Percentiles rank a stretch among this genome's conserved stretches.
These are phyloP conservation scores for Sminthurides aquaticus DNA, from an alignment of 2,888 invertebrate genomes.

Conservation along the genomic window DNA sequence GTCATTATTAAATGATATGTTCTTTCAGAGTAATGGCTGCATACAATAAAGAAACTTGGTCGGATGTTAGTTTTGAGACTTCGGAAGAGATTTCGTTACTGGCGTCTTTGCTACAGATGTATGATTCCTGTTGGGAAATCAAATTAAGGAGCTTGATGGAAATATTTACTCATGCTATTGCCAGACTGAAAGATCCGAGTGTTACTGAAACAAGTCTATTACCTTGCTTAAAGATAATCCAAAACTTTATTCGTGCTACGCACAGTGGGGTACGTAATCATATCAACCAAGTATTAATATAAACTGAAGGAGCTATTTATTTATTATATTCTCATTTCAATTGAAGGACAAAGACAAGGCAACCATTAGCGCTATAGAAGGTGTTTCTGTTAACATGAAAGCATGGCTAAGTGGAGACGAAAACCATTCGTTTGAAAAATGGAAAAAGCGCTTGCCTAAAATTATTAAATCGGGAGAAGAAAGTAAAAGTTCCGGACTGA, in stretches of 20 bases:
- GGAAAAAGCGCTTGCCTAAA: conserved; percentile 57
- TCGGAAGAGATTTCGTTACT: conserved; percentile 76
- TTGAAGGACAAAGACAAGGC: conserved; percentile 49
- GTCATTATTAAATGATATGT: not conserved
- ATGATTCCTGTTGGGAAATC: conserved; percentile 92
- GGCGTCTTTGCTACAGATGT: conserved; percentile 79
- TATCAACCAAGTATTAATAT: too few relatives aligned
- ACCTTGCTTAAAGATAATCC: conserved; percentile 86
- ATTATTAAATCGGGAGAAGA: conserved; percentile 20
- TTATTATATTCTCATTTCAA: not conserved
- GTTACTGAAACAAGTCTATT: conserved; percentile 85
- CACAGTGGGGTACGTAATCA: conserved; percentile 41
- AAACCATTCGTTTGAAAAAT: conserved; percentile 62
- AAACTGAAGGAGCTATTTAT: too few relatives aligned
- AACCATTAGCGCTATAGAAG: conserved; percentile 54
- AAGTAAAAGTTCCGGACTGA: not conserved
- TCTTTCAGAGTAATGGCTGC: conserved; percentile 29
- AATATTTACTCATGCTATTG: conserved; percentile 71
- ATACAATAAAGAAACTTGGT: conserved; percentile 45
- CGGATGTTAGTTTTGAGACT: conserved; percentile 52
- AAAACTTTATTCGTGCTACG: conserved; percentile 58
- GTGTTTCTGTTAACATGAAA: conserved; percentile 62
- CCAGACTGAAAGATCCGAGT: conserved; percentile 69
- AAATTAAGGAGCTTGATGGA: conserved; percentile 77
- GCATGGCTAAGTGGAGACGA: conserved; percentile 67